A percentile compares a stretch with the other conserved stretches of the same genome.
Conservation (phyloP, 1,140 invertebrate species). For the Limonius californicus region DNA sequence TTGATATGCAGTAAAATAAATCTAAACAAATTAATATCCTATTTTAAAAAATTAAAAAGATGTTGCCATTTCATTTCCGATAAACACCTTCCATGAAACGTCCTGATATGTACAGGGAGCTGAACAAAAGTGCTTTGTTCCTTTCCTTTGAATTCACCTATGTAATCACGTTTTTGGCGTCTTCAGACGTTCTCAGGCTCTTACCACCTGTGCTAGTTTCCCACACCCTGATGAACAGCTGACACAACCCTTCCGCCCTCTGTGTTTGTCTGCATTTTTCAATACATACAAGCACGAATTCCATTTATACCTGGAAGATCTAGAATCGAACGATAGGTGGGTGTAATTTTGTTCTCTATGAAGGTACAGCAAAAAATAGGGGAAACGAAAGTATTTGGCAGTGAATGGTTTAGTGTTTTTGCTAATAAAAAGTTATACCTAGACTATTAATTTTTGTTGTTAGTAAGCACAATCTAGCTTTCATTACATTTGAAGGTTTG, state of each 20-base stretch:
- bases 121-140: background rate
- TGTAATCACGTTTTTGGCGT: slow-evolving; percentile 3
- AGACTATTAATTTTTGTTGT: no score
- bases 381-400: no score
- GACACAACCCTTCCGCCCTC: slow-evolving; percentile 19
- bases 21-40: no score
- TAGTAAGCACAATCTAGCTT: no score
- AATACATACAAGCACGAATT: slow-evolving; percentile 9
- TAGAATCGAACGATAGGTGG: background rate
- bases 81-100: no score
- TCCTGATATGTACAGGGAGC: background rate
- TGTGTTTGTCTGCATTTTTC: slow-evolving; percentile 1
- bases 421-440: background rate
- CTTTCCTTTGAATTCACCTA: background rate
- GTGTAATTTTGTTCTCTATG: background rate
- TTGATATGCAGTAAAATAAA: no score
- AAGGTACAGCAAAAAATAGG: background rate
- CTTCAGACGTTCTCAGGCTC: slow-evolving; percentile 7
- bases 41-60: no score
- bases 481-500: no score
- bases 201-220: slow-evolving; percentile 17
- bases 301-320: background rate
- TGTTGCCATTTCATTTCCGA: no score
- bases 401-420: no score
- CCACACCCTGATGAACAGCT: slow-evolving; percentile 18